Conservation (phyloP, 2,888 invertebrate species). For the Copidosoma aretas region DNA sequence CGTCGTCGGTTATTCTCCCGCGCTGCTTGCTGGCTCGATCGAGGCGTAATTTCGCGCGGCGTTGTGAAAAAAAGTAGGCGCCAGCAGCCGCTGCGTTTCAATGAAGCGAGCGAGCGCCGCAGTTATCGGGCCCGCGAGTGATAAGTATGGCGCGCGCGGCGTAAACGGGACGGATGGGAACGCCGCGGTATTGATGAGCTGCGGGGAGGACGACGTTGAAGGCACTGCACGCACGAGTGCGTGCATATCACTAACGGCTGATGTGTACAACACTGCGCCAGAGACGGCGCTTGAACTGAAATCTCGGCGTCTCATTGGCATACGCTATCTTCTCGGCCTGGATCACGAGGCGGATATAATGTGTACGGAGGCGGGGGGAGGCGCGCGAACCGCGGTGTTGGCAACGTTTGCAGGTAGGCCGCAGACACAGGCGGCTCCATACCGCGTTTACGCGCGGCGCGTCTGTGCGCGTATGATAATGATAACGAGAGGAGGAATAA, state of each 20-base stretch:
- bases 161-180: no score
- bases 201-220: no score
- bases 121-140: neutral
- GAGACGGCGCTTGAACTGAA: constrained; percentile 11
- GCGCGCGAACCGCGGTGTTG: neutral
- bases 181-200: no score
- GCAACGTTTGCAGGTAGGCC: neutral
- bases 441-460: neutral
- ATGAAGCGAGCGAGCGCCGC: neutral
- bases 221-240: neutral
- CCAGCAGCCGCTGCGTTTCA: no score
- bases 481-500: constrained; percentile 3
- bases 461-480: constrained; percentile 12
- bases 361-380: neutral
- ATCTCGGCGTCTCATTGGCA: constrained; percentile 27
- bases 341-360: constrained; percentile 31
- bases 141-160: neutral
- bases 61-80: neutral
- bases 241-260: neutral
- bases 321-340: constrained; percentile 28
- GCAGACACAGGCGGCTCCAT: neutral
- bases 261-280: no score
- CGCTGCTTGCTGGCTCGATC: neutral
- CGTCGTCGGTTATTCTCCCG: constrained; percentile 6
- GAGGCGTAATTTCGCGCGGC: constrained; percentile 8